Percentiles rank a stretch among this genome's conserved stretches.
phyloP scores from a whole-genome alignment of 2,888 invertebrate genomes.

The Trissoscelio sp. region DNA sequence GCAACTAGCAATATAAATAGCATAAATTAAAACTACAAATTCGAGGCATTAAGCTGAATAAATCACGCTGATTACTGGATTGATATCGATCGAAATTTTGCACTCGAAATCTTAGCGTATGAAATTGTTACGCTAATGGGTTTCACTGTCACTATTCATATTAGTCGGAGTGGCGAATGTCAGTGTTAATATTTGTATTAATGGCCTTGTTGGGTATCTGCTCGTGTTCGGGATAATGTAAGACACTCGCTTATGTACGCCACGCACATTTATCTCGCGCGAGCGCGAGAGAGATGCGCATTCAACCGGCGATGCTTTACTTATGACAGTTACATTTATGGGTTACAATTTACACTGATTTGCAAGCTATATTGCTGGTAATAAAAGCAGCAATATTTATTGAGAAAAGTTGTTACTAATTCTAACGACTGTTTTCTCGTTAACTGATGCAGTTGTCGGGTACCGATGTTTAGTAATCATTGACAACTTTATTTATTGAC shows the following conservation, averaged over 20 bases:
- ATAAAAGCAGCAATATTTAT: conserved; percentile 38
- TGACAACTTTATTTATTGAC: conserved; percentile 28
- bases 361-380: conserved; percentile 27
- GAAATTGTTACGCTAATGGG: conserved; percentile 45
- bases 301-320: conserved; percentile 32
- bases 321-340: conserved; percentile 43
- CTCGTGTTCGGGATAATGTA: conserved; percentile 56
- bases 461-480: conserved; percentile 5
- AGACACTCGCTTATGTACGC: conserved; percentile 40
- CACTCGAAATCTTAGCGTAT: conserved; percentile 21
- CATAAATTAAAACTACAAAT: conserved; percentile 13
- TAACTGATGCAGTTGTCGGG: conserved; percentile 27
- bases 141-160: conserved; percentile 47
- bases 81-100: conserved; percentile 21
- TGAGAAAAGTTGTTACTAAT: conserved; percentile 30
- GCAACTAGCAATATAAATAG: not conserved
- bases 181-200: conserved; percentile 60
- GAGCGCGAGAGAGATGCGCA: conserved; percentile 14
- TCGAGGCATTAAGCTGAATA: conserved; percentile 22
- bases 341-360: conserved; percentile 43
- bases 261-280: conserved; percentile 49
- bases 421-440: conserved; percentile 13
- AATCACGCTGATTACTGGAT: conserved; percentile 16
- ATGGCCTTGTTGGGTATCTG: conserved; percentile 47
- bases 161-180: conserved; percentile 45